phyloP scores from a whole-genome alignment of 2,113 vertebrate genomes.

The Erythrocebus patas region DNA sequence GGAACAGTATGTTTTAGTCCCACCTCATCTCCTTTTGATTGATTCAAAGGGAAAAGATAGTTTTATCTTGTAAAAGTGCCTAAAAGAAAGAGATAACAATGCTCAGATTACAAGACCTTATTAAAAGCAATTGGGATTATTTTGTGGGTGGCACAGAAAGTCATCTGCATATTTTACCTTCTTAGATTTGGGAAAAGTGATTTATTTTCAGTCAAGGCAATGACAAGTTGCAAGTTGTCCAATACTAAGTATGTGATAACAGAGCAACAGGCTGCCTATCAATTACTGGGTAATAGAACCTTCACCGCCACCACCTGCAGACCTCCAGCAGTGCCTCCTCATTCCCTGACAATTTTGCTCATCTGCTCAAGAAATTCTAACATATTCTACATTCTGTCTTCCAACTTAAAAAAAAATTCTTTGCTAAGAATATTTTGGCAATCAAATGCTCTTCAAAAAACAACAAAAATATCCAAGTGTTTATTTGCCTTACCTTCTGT shows the following conservation, averaged over 20 bases:
- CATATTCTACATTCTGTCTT: slow-evolving; percentile 54
- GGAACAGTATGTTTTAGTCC: background rate
- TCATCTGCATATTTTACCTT: slow-evolving; percentile 42
- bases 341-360: slow-evolving; percentile 43
- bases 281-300: background rate
- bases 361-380: slow-evolving; percentile 55
- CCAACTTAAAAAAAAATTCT: slow-evolving; percentile 52
- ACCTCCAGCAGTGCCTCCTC: background rate
- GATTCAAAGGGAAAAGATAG: background rate
- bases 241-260: slow-evolving; percentile 10
- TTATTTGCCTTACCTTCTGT: slow-evolving; percentile 51
- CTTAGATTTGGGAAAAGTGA: slow-evolving; percentile 16
- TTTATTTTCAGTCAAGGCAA: slow-evolving; percentile 48
- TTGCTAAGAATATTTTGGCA: slow-evolving; percentile 72
- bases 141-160: slow-evolving; percentile 27
- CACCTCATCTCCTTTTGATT: background rate
- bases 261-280: slow-evolving; percentile 51
- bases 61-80: background rate
- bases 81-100: background rate
- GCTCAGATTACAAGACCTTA: background rate
- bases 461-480: slow-evolving; percentile 58
- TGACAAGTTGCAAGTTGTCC: slow-evolving; percentile 55
- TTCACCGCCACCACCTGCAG: slow-evolving; percentile 48
- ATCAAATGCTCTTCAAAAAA: slow-evolving; percentile 62
- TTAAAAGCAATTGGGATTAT: slow-evolving; percentile 32